These are phyloP conservation scores for Drosophila lacertosa DNA, from an alignment of 1,140 invertebrate genomes.

Conservation along the genomic window DNA sequence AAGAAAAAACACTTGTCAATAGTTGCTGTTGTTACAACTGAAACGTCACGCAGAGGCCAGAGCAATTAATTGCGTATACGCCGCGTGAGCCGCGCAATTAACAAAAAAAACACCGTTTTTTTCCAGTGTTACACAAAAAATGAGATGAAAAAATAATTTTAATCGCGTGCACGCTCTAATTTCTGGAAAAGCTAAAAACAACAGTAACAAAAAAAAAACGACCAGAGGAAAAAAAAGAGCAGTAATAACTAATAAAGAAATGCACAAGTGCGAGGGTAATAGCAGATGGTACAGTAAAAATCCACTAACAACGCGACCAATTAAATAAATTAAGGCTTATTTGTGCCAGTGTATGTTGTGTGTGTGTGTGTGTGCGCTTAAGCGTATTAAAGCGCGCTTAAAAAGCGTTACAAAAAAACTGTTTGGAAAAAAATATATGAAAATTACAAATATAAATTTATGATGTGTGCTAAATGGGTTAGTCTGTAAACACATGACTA, in stretches of 20 bases:
- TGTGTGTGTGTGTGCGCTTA: conserved; percentile 47
- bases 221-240: conserved; percentile 32
- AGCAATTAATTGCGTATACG: conserved; percentile 44
- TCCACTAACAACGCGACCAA: conserved; percentile 57
- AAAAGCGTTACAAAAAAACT: conserved; percentile 65
- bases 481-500: conserved; percentile 12
- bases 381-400: conserved; percentile 60
- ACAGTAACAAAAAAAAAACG: conserved; percentile 9
- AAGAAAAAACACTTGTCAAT: neutral
- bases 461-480: conserved; percentile 73
- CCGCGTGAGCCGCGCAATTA: conserved; percentile 44
- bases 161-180: conserved; percentile 46
- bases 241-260: conserved; percentile 51
- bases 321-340: conserved; percentile 82
- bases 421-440: conserved; percentile 27
- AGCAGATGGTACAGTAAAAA: conserved; percentile 16
- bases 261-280: conserved; percentile 24
- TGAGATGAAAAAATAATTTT: neutral
- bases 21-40: neutral
- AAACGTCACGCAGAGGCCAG: conserved; percentile 22
- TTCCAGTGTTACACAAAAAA: conserved; percentile 15
- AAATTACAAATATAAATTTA: conserved; percentile 28
- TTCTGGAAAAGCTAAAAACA: too few species aligned
- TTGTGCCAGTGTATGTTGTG: conserved; percentile 43
- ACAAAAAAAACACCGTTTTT: conserved; percentile 20